Conservation (phyloP, 2,113 vertebrate genomes). For the Lonchura striata region DNA sequence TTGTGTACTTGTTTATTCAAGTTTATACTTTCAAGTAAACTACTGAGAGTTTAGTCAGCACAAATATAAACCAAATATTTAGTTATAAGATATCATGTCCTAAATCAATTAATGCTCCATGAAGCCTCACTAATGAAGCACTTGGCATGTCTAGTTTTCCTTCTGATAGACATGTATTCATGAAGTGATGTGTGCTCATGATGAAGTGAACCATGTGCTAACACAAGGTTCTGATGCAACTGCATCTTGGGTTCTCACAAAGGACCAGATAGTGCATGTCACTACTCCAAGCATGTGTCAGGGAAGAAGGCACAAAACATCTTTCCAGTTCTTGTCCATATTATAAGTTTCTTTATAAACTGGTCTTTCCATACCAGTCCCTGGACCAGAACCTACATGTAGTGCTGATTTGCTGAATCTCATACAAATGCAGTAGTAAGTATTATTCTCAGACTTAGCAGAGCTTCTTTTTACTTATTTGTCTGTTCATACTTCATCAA, state of each 20-base stretch:
- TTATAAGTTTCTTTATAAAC: neutral
- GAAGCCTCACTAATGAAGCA: neutral
- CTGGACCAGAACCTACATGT: neutral
- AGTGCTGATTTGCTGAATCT: neutral
- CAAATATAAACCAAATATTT: neutral
- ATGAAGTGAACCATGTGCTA: neutral
- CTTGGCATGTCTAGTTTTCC: rapidly evolving
- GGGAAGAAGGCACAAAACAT: neutral
- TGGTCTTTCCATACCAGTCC: neutral
- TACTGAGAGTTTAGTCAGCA: neutral
- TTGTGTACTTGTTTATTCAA: neutral
- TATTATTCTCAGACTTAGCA: neutral
- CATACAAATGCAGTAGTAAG: neutral
- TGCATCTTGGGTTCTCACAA: neutral
- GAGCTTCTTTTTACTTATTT: neutral
- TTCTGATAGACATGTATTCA: neutral
- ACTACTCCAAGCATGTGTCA: neutral
- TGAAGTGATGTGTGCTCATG: neutral
- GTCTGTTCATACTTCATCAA: neutral
- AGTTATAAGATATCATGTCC: neutral
- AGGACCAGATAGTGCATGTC: neutral
- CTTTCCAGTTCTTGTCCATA: neutral
- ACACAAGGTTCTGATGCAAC: neutral
- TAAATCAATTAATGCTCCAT: neutral
- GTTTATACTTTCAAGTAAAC: neutral